phyloP scores from a whole-genome alignment of 2,888 invertebrate genomes.

The Zygothrica quintamaculata region DNA sequence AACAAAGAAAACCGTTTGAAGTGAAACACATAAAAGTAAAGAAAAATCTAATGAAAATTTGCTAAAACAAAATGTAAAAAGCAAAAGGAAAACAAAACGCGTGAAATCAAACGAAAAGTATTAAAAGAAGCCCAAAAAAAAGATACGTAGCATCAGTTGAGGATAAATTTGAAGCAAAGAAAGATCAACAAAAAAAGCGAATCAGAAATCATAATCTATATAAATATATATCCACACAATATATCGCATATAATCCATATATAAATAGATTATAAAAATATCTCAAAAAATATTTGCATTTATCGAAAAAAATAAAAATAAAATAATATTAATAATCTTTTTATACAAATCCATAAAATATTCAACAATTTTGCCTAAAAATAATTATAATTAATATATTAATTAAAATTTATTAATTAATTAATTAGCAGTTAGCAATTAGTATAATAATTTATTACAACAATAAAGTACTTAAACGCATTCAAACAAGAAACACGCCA shows the following conservation, averaged over 20 bases:
- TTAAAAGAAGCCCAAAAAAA: constrained; percentile 60
- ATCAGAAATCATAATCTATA: constrained; percentile 18
- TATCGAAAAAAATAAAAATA: constrained; percentile 13
- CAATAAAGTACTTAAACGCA: constrained; percentile 59
- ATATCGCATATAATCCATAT: constrained; percentile 13
- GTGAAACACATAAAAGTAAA: constrained; percentile 58
- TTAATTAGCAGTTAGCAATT: constrained; percentile 58
- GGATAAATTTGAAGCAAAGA: constrained; percentile 40
- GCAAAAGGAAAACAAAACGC: constrained; percentile 54
- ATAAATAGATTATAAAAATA: constrained; percentile 28
- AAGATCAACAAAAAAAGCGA: constrained; percentile 32
- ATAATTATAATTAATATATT: constrained; percentile 26
- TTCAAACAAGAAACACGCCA: constrained; percentile 65
- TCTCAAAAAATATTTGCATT: constrained; percentile 46
- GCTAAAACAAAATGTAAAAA: constrained; percentile 38
- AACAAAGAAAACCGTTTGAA: constrained; percentile 55
- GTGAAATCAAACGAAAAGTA: constrained; percentile 60
- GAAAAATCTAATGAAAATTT: constrained; percentile 48
- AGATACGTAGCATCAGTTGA: too few relatives aligned
- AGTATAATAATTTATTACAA: constrained; percentile 75
- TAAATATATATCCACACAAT: constrained; percentile 15
- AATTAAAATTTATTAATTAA: constrained; percentile 32
- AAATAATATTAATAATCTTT: too few relatives aligned
- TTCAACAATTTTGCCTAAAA: constrained; percentile 16
- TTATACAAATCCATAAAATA: constrained; percentile 19